Evolutionary conservation across 1,140 invertebrate genomes (phyloP).

Genomic region (Phymastichus coffea): DNA sequence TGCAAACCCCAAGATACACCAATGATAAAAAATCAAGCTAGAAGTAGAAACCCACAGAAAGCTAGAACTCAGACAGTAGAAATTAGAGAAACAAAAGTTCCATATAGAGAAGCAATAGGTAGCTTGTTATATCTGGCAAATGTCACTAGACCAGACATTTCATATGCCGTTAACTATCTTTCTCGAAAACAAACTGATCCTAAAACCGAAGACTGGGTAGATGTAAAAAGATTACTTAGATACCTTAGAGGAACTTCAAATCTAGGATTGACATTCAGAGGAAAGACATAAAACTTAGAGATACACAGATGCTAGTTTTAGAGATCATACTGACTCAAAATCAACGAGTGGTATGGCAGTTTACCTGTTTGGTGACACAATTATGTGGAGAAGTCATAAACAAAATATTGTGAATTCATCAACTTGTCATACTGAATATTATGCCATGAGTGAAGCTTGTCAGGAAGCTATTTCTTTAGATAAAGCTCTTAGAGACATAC

Average conservation of each 20-base stretch:
- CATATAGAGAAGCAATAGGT: conserved; percentile 1
- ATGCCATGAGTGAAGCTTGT: neutral
- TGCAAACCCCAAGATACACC: neutral
- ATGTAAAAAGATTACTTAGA: neutral
- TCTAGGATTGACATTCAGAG: neutral
- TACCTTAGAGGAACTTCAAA: neutral
- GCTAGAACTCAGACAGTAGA: neutral
- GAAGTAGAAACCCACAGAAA: neutral
- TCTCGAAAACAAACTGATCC: neutral
- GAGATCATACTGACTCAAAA: neutral
- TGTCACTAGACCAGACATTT: neutral
- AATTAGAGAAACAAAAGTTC: neutral
- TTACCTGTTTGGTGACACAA: neutral
- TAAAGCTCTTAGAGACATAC: conserved; percentile 3
- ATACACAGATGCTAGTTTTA: conserved; percentile 3
- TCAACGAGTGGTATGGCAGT: neutral
- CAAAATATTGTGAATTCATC: neutral
- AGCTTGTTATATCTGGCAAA: neutral
- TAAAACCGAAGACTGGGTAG: neutral
- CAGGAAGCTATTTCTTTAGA: neutral
- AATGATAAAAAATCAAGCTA: neutral
- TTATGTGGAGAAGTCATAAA: neutral
- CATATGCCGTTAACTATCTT: neutral
- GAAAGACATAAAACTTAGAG: neutral
- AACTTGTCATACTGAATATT: neutral